phyloP scores from a whole-genome alignment of 2,888 invertebrate species.

The Tillus elongatus region DNA sequence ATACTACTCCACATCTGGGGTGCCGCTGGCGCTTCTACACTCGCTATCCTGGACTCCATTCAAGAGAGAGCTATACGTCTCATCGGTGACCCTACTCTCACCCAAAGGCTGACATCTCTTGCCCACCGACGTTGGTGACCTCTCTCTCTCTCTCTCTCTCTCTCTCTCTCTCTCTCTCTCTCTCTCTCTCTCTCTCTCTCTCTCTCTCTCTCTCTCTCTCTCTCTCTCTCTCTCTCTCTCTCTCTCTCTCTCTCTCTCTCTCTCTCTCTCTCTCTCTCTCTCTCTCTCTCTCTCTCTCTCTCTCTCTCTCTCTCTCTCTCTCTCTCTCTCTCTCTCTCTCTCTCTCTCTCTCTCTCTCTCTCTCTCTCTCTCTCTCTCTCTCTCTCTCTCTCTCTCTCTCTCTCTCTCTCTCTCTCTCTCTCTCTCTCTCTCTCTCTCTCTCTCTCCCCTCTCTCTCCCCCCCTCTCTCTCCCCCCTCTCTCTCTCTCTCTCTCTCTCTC shows the following conservation, averaged over 20 bases:
- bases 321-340: not conserved
- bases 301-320: not conserved
- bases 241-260: not conserved
- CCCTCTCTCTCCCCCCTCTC: not conserved
- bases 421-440: not conserved
- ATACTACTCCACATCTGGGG: too few relatives aligned
- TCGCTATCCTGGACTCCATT: too few relatives aligned
- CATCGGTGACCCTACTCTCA: too few relatives aligned
- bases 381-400: conserved; percentile 4
- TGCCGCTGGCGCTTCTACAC: too few relatives aligned
- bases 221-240: not conserved
- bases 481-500: conserved; percentile 4
- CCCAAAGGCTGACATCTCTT: too few relatives aligned
- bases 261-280: not conserved
- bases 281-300: not conserved
- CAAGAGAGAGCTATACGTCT: too few relatives aligned
- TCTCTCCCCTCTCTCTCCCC: not conserved
- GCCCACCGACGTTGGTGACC: too few relatives aligned
- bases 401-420: not conserved
- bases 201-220: not conserved
- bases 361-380: conserved; percentile 4
- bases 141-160: too few relatives aligned
- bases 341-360: not conserved
- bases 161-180: conserved; percentile 4
- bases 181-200: conserved; percentile 4